phyloP scores from a whole-genome alignment of 1,140 invertebrate genomes.

The Neoseiulus cucumeris region DNA sequence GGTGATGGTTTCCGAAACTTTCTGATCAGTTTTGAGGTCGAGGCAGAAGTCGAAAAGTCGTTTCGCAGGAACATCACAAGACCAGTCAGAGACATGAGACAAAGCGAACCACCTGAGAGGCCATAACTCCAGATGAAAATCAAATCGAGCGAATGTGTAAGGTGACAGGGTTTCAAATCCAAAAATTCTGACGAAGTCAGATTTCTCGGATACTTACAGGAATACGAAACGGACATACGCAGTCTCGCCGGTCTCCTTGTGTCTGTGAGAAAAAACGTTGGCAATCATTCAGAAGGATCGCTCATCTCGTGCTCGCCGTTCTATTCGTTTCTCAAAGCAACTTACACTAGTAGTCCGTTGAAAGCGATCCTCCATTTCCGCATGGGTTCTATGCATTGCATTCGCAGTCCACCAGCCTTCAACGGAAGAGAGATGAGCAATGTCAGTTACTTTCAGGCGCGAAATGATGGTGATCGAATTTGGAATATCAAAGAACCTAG shows the following conservation, averaged over 20 bases:
- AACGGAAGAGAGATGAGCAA: neutral
- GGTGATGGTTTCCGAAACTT: too few species aligned
- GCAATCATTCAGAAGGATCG: too few species aligned
- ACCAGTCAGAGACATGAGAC: neutral
- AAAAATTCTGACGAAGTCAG: too few species aligned
- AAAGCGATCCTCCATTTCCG: constrained; percentile 4
- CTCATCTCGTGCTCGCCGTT: neutral
- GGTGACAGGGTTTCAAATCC: too few species aligned
- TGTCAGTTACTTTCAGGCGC: too few species aligned
- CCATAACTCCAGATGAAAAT: too few species aligned
- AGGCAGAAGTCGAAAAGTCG: neutral
- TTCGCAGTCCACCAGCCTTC: neutral
- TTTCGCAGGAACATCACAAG: neutral
- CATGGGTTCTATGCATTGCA: neutral
- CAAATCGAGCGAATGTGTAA: too few species aligned
- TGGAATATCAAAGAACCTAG: too few species aligned
- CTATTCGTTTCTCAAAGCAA: neutral
- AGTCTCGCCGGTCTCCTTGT: neutral
- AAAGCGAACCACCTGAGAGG: neutral
- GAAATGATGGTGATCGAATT: too few species aligned
- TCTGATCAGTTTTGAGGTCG: neutral
- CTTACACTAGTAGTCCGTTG: neutral
- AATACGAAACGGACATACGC: neutral
- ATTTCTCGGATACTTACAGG: neutral
- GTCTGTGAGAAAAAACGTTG: neutral